These are phyloP conservation scores for Schizopygopsis pylzovi DNA, from an alignment of 2,797 vertebrate species.

Conservation along the genomic window DNA sequence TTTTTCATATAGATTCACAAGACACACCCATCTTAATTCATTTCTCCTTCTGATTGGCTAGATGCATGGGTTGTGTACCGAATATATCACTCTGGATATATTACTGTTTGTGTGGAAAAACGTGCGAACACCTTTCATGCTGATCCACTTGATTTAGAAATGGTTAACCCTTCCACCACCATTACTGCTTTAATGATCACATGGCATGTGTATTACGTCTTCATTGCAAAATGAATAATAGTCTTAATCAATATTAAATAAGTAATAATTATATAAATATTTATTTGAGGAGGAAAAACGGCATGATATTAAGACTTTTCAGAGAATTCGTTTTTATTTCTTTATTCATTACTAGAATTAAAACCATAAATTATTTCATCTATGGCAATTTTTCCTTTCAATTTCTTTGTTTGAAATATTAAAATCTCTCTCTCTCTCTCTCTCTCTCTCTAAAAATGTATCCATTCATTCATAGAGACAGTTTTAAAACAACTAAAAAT, in stretches of 20 bases:
- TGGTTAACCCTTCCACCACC: constrained; percentile 41
- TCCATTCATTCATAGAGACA: too few species aligned
- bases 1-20: constrained; percentile 39
- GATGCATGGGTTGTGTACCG: constrained; percentile 56
- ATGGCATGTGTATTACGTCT: background rate
- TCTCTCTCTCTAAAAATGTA: too few species aligned
- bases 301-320: background rate
- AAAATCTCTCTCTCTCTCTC: too few species aligned
- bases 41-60: constrained; percentile 52
- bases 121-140: constrained; percentile 22
- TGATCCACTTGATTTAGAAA: constrained; percentile 20
- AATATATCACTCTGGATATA: constrained; percentile 55
- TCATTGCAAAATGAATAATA: background rate
- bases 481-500: too few species aligned
- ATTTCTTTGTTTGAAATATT: background rate
- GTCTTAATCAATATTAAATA: background rate
- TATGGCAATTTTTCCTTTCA: background rate
- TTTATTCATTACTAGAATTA: background rate
- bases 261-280: background rate
- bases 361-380: background rate
- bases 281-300: background rate
- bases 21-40: constrained; percentile 61
- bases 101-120: constrained; percentile 39
- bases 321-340: background rate
- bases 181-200: constrained; percentile 33